A percentile compares a stretch with the other conserved stretches of the same genome.
Conservation (phyloP, 1,140 invertebrate species). For the Cardiocondyla obscurior region DNA sequence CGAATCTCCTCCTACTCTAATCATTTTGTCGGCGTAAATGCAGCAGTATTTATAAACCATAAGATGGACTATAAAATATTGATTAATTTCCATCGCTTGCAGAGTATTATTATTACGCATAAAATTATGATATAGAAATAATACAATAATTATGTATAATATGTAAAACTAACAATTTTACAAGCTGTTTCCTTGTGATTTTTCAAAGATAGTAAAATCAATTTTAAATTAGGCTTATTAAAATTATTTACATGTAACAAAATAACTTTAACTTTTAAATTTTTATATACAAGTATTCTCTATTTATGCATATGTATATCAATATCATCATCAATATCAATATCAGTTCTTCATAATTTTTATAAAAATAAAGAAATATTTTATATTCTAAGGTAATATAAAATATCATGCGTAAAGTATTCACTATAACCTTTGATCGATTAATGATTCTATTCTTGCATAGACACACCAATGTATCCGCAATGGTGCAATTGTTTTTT, state of each 20-base stretch:
- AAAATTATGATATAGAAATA: neutral
- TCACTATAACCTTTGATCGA: neutral
- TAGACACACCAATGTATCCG: neutral
- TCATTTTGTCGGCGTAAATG: neutral
- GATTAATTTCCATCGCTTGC: neutral
- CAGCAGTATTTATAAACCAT: neutral
- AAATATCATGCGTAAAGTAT: neutral
- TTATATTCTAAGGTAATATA: neutral
- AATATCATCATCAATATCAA: neutral
- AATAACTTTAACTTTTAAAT: neutral
- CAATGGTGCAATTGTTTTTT: conserved; percentile 7
- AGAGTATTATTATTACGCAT: neutral
- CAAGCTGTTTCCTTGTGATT: neutral
- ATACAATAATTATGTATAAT: neutral
- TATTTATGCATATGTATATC: neutral
- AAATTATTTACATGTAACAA: too few species aligned
- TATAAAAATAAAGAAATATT: neutral
- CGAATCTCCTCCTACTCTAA: neutral
- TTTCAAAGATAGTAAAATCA: neutral
- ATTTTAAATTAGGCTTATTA: neutral
- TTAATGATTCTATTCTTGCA: conserved; percentile 11
- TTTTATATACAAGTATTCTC: neutral
- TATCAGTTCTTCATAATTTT: neutral
- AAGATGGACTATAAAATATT: neutral
- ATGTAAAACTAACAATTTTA: neutral